Base-by-base conservation (phyloP, 1,140 invertebrate species). In the Bombus haemorrhoidalis region DNA sequence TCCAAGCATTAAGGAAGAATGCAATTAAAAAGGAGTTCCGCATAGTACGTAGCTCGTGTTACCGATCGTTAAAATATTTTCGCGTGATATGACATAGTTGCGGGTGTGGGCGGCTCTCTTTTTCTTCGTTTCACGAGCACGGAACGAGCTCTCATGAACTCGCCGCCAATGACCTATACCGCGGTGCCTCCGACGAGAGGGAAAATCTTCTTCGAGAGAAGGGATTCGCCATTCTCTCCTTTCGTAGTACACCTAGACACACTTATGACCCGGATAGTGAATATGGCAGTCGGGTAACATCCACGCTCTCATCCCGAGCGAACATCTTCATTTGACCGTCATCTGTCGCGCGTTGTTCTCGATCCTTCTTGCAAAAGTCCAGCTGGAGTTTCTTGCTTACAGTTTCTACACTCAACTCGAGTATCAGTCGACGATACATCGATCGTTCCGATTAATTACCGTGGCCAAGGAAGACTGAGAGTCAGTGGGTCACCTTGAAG, bases 111-210 rank as follows among this genome's bases (percentile, higher is more conserved):
- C n/a, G 62, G 71, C 28, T 75, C 64, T 53, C 37, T 69, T 34
- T 81, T 86, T 12, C 57, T 73, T 59, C 47, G 68, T 89, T 79
- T 86, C 83, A 71, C 87, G 84, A 85, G 86, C 76, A 82, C 74
- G 39, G 72, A 66, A 81, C 80, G n/a, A 66, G 66, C 87, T 89
- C 88, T 83, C 88, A 86, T 87, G 90, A 89, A 89, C 83, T 82
- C 89, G 84, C 86, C 89, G 89, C 86, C 85, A 92, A 87, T 93
- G 92, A 92, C 92, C 92, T 92, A 91, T 91, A 89, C 83, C 81
- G 59, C 39, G 39, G 74, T 22, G 57, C 75, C 89, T 87, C 75
- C 82, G 72, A 87, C 81, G 90, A 91, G 87, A 90, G 89, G 78
- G 90, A 90, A 83, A 89, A 94, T 92, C 90, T 90, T 93, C 91